A percentile compares a stretch with the other conserved stretches of the same genome.
Conservation (phyloP, 2,113 vertebrate species). For the Heptranchias perlo region DNA sequence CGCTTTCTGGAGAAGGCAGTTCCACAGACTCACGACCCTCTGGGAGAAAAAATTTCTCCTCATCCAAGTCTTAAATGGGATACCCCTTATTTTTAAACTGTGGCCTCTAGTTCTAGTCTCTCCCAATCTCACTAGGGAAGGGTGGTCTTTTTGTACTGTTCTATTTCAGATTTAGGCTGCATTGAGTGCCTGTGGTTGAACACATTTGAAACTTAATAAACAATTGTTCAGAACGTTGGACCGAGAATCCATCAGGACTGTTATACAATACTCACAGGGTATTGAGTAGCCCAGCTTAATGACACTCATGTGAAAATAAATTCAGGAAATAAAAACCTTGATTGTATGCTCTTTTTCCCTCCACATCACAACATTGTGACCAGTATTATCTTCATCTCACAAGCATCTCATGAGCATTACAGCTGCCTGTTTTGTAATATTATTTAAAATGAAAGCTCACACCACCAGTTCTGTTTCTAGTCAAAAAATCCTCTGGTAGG, state of each 20-base stretch:
- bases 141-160: background rate
- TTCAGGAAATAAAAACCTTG: background rate
- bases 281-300: background rate
- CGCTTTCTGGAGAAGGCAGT: too few relatives aligned
- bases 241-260: background rate
- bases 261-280: background rate
- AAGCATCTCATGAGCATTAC: background rate
- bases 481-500: background rate
- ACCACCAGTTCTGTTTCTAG: background rate
- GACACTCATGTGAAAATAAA: background rate
- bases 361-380: too few relatives aligned
- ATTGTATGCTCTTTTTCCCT: background rate
- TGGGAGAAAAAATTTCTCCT: too few relatives aligned
- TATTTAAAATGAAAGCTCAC: background rate
- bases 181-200: constrained; percentile 9
- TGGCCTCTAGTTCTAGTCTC: too few relatives aligned
- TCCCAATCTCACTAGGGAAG: background rate
- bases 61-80: too few relatives aligned
- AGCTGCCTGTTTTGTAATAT: background rate
- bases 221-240: background rate
- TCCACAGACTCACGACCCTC: too few relatives aligned
- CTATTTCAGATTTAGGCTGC: background rate
- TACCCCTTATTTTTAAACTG: too few relatives aligned
- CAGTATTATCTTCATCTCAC: background rate
- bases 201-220: background rate